Conservation (phyloP, 2,888 invertebrate genomes). For the Cheilosia vulpina region DNA sequence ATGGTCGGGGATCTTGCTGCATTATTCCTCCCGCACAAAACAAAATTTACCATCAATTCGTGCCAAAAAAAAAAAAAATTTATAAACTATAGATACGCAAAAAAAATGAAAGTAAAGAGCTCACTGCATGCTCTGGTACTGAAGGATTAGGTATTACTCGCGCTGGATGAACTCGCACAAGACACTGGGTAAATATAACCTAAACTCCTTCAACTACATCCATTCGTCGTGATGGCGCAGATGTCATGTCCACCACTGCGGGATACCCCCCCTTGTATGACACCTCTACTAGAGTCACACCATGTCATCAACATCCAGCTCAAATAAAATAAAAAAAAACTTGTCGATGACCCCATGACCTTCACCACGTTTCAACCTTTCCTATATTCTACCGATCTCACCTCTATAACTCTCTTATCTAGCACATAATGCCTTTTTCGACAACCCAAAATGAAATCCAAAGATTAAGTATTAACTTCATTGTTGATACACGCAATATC, state of each 20-base stretch:
- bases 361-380: neutral
- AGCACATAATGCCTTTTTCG: neutral
- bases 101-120: neutral
- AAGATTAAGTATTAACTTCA: neutral
- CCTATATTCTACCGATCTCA: neutral
- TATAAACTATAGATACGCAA: neutral
- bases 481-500: neutral
- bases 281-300: neutral
- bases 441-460: neutral
- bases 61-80: neutral
- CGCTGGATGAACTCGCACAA: neutral
- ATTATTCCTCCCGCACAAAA: neutral
- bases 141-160: neutral
- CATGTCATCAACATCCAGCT: neutral
- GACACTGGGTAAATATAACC: neutral
- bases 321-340: neutral
- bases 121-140: neutral
- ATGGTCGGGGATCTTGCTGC: neutral
- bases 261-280: neutral
- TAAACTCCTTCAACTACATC: no score
- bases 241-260: neutral
- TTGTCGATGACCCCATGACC: neutral
- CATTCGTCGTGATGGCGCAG: no score
- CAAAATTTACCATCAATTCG: neutral
- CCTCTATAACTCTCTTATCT: neutral